phyloP scores from a whole-genome alignment of 2,888 invertebrate species.

The Galerucella pusilla region DNA sequence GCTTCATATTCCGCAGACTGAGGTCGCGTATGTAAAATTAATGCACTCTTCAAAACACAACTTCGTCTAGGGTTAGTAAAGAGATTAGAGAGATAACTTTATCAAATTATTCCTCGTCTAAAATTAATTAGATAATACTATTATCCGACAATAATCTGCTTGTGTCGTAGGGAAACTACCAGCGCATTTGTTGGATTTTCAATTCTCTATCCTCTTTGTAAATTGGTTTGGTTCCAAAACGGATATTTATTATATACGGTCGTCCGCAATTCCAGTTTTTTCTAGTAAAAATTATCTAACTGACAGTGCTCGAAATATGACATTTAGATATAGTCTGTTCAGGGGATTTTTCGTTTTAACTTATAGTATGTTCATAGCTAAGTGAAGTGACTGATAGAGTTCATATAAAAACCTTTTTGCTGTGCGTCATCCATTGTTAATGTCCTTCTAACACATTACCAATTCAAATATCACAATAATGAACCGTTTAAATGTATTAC shows the following conservation, averaged over 20 bases:
- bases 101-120: conserved; percentile 5
- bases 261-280: background rate
- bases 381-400: too few relatives aligned
- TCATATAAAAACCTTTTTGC: too few relatives aligned
- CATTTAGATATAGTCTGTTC: background rate
- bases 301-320: background rate
- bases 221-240: background rate
- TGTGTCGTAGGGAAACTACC: conserved; percentile 3
- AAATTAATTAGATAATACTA: conserved; percentile 14
- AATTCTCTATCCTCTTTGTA: background rate
- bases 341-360: background rate
- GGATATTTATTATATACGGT: background rate
- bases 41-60: conserved; percentile 5
- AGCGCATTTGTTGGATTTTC: background rate
- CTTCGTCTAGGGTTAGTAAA: background rate
- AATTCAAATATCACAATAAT: too few relatives aligned
- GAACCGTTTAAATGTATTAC: too few relatives aligned
- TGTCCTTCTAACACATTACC: too few relatives aligned
- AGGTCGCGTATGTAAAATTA: background rate
- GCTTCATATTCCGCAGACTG: background rate
- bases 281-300: background rate
- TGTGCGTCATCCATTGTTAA: too few relatives aligned
- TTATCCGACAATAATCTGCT: conserved; percentile 14
- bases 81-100: conserved; percentile 15
- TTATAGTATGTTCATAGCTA: too few relatives aligned